Evolutionary conservation across 2,888 invertebrate species (phyloP).

Genomic region (Leptothorax acervorum): DNA sequence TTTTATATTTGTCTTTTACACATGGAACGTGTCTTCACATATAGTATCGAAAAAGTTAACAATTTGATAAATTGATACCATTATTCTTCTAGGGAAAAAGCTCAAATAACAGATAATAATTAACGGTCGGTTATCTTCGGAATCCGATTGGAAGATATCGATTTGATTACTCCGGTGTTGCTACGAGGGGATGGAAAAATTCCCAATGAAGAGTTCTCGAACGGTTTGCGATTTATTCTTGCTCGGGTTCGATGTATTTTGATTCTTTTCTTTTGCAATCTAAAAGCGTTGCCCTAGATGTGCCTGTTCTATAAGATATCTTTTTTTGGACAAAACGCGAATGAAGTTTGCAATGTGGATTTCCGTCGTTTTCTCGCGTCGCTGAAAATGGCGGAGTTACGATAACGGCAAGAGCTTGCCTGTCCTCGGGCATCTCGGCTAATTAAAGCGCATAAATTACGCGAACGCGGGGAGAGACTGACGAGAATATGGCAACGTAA

Average conservation of each 20-base stretch:
- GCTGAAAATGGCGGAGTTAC: constrained; percentile 39
- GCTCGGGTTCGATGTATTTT: not conserved
- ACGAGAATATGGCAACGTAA: constrained; percentile 70
- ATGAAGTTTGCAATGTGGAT: constrained; percentile 26
- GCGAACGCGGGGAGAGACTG: constrained; percentile 70
- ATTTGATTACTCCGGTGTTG: constrained; percentile 52
- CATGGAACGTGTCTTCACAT: not conserved
- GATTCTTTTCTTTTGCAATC: not conserved
- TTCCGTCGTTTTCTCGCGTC: constrained; percentile 39
- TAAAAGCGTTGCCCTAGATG: not conserved
- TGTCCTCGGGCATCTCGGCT: constrained; percentile 71
- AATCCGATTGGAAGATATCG: constrained; percentile 32
- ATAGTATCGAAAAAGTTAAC: not conserved
- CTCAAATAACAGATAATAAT: constrained; percentile 40
- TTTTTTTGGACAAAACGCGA: not conserved
- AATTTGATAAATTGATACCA: constrained; percentile 2
- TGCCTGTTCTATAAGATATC: not conserved
- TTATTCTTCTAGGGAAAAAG: not conserved
- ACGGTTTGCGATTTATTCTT: constrained; percentile 14
- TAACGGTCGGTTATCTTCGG: constrained; percentile 40
- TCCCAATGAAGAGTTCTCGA: constrained; percentile 32
- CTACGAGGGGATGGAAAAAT: constrained; percentile 32
- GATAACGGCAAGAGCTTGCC: constrained; percentile 27
- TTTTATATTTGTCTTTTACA: not conserved
- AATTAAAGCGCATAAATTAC: constrained; percentile 80